Percentiles rank a stretch among this genome's conserved stretches.
Evolutionary conservation across 1,140 invertebrate genomes (phyloP).

Genomic region (Meloidogyne chitwoodi): DNA sequence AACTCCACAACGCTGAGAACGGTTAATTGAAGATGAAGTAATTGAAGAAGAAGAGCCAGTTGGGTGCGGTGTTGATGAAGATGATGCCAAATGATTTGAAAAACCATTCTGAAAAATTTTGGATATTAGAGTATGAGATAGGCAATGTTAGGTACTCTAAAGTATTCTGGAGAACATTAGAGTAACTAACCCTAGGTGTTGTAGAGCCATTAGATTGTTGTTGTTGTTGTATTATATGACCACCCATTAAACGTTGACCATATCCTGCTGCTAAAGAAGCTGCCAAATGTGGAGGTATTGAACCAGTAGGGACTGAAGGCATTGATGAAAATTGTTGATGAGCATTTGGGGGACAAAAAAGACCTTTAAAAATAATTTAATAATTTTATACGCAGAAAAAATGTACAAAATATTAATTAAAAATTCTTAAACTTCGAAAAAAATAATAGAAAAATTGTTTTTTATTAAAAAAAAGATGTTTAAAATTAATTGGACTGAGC

Average conservation of each 20-base stretch:
- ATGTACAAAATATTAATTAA: not conserved
- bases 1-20: slow-evolving; percentile 35
- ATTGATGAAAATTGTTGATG: not conserved
- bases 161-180: not conserved
- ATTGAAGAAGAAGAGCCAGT: slow-evolving; percentile 8
- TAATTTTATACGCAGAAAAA: not conserved
- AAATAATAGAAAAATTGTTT: too few relatives aligned
- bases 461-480: too few relatives aligned
- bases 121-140: not conserved
- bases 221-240: not conserved
- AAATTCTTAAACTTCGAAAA: too few relatives aligned
- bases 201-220: not conserved
- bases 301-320: not conserved
- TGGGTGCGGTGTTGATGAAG: not conserved
- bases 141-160: too few relatives aligned
- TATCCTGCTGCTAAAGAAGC: not conserved
- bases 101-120: slow-evolving; percentile 5
- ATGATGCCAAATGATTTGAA: not conserved
- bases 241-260: not conserved
- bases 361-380: not conserved
- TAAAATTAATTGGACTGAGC: too few relatives aligned
- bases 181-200: not conserved
- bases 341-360: not conserved
- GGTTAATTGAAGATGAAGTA: slow-evolving; percentile 21
- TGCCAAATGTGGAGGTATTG: not conserved